Evolutionary conservation across 2,113 vertebrate species (phyloP), one percentile per base, ranked within the genome.

Genomic region (Cyprinus carpio): DNA sequence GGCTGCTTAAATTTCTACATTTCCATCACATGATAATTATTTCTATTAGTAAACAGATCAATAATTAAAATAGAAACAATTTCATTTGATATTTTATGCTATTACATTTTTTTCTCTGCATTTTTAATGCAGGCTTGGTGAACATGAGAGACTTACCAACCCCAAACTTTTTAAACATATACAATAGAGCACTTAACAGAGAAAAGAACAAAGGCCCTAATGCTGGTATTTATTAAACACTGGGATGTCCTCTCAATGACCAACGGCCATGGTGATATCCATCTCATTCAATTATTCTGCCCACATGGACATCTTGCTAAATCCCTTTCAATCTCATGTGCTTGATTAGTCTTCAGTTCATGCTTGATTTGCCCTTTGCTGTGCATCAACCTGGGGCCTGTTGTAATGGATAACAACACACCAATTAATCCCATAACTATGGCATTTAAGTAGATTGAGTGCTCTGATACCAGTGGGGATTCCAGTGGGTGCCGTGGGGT

Each of bases 321-420:
- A 87, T 90, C 89, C 60, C 81, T 87, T 91, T 91, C 77, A 29
- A 88, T 92, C 76, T 89, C 82, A 56, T 87, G 81, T 62, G 25
- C 93, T 90, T 91, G 92, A 91, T 90, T 92, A 91, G 90, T 91
- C 90, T 91, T 91, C 91, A 93, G 92, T 88, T 87, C 90, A 93
- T 46, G 89, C 81, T 86, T 91, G 89, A 94, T 92, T 92, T 90
- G 91, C 83, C 91, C 89, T 92, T 93, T 91, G 93, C 91, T 81
- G 88, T 87, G 85, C 78, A 85, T 87, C 87, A 90, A 89, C 82
- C 91, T 81, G 84, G 77, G 90, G 87, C 86, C 84, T 86, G 84
- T 86, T 82, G 83, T 83, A 84, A 78, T 51, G 81, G 88, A 89
- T 91, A 89, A 93, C 91, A 92, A 92, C 86, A 91, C 90, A 90